phyloP scores from a whole-genome alignment of 2,888 invertebrate genomes.

The Apotomis turbidana region DNA sequence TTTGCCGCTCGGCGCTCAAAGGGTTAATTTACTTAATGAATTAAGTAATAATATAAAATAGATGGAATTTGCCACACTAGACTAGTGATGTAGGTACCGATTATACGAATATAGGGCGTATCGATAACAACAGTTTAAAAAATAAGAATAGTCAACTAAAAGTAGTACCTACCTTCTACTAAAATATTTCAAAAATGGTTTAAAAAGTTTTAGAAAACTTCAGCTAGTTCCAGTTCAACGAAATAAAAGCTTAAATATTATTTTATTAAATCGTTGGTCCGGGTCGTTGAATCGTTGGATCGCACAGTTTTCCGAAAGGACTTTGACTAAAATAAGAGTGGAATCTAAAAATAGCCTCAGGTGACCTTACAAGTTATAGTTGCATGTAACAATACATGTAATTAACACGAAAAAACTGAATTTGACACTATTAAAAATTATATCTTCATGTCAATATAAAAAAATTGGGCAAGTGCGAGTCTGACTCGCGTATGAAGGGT shows the following conservation, averaged over 20 bases:
- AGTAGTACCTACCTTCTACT: too few relatives aligned
- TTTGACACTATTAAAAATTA: too few relatives aligned
- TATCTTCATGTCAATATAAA: too few relatives aligned
- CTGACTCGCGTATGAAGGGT: too few relatives aligned
- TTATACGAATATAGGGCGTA: neutral
- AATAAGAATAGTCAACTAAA: neutral
- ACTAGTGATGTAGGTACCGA: neutral
- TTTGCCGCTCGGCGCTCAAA: too few relatives aligned
- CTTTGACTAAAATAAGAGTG: conserved; percentile 11
- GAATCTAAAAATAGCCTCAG: conserved; percentile 13
- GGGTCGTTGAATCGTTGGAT: conserved; percentile 13
- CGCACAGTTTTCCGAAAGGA: conserved; percentile 18
- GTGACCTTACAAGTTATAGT: neutral
- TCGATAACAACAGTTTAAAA: neutral
- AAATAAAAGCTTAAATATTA: conserved; percentile 16
- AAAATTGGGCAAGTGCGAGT: too few relatives aligned
- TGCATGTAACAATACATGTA: too few relatives aligned
- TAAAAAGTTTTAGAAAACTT: conserved; percentile 27
- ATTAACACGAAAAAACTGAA: neutral
- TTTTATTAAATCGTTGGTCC: conserved; percentile 8
- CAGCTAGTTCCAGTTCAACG: conserved; percentile 6
- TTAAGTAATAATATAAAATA: too few relatives aligned
- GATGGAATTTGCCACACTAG: neutral
- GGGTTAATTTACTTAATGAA: too few relatives aligned
- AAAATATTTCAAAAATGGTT: neutral